phyloP scores from a whole-genome alignment of 2,888 invertebrate species.

The Meiosimyza platycephala region DNA sequence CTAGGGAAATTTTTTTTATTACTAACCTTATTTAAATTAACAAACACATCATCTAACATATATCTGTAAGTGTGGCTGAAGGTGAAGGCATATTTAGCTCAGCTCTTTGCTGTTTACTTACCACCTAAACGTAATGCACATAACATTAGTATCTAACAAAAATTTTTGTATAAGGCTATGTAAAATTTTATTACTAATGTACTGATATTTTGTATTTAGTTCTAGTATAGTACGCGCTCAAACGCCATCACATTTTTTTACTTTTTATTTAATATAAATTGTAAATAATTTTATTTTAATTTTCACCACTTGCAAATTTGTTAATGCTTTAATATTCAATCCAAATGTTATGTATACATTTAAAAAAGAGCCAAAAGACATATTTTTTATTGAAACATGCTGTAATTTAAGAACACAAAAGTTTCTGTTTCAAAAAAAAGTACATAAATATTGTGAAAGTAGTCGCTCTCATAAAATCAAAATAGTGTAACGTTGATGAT shows the following conservation, averaged over 20 bases:
- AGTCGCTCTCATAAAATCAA: no score
- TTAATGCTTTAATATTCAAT: slow-evolving; percentile 39
- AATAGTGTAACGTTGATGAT: no score
- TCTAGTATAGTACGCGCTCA: slow-evolving; percentile 16
- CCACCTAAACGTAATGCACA: no score
- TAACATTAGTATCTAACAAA: no score
- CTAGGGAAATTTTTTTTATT: no score
- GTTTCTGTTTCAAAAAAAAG: background rate
- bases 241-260: slow-evolving; percentile 33
- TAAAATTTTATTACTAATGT: background rate
- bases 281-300: slow-evolving; percentile 17
- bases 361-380: slow-evolving; percentile 59
- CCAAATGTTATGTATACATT: slow-evolving; percentile 47
- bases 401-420: slow-evolving; percentile 10
- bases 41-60: no score
- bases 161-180: no score
- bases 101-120: no score
- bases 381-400: slow-evolving; percentile 45
- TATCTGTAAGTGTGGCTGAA: no score
- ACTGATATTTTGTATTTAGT: slow-evolving; percentile 6
- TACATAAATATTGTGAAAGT: no score
- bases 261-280: background rate
- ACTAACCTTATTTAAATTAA: no score
- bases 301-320: slow-evolving; percentile 36
- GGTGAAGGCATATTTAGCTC: no score